Base-by-base conservation (phyloP, 2,797 vertebrate genomes). In the Rhodeus uyekii region DNA sequence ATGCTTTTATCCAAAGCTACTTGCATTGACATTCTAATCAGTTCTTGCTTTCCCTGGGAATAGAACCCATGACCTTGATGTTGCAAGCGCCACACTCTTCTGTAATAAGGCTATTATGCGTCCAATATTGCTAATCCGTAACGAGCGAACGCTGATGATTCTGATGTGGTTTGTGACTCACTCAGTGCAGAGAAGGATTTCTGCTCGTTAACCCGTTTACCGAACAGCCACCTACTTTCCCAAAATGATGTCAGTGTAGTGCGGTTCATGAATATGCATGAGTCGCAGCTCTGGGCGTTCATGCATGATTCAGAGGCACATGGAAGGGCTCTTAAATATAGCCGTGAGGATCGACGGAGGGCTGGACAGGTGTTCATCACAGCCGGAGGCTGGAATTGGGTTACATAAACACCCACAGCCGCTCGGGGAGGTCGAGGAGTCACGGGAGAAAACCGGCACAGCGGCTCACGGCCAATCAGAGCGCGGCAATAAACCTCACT, bases 361-460 rank as follows among this genome's bases (percentile, higher is more conserved):
- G 29, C 8, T 22, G 58, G 78, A 74, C 67, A 87, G 83, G 81
- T 81, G 77, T 27, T 34, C 29, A 16, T 29, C 27, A 29, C 13
- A 29, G 46, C 18, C n/a, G n/a, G n/a, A n/a, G n/a, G n/a, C n/a
- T 36, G 69, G 67, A 89, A 87, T 42, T 81, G 83, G 89, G 86
- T 91, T 89, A 87, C 80, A 86, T 81, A 90, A 92, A 90, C 87
- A 83, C 80, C 83, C 0, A n/a, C n/a, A n/a, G n/a, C n/a, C n/a
- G n/a, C n/a, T n/a, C n/a, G n/a, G n/a, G n/a, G n/a, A n/a, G n/a
- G n/a, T n/a, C n/a, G 10, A 29, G 8, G 67, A 89, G 89, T 90
- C 89, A 80, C 13, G 12, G 24, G 16, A 34, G 85, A 90, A 88
- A 87, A 88, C 85, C 83, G 24, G 73, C 81, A 60, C 22, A 36